These are phyloP conservation scores for Octonoba sinensis DNA, from an alignment of 2,888 invertebrate genomes.

Conservation along the genomic window DNA sequence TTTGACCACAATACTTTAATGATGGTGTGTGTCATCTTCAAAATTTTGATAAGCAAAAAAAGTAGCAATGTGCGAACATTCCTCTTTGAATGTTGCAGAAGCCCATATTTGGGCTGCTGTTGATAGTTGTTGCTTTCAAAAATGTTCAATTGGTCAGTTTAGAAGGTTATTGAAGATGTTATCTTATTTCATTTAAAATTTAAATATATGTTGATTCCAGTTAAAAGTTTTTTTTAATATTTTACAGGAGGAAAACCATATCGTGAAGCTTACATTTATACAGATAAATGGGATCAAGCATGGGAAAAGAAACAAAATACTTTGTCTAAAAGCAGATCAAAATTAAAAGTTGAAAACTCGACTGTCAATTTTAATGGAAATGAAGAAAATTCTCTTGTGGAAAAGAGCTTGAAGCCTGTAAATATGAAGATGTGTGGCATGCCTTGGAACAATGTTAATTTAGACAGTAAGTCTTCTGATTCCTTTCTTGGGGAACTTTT, in stretches of 20 bases:
- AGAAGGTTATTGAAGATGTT: too few relatives aligned
- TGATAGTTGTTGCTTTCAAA: too few relatives aligned
- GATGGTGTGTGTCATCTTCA: too few relatives aligned
- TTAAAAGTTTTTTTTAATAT: not conserved
- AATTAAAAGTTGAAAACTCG: conserved; percentile 27
- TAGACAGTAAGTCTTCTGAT: conserved; percentile 35
- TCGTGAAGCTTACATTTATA: conserved; percentile 81
- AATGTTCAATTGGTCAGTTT: too few relatives aligned
- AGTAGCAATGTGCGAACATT: too few relatives aligned
- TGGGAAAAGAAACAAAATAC: conserved; percentile 68
- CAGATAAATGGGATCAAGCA: conserved; percentile 70
- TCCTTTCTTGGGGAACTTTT: not conserved
- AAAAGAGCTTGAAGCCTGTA: conserved; percentile 32
- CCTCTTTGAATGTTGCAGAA: too few relatives aligned
- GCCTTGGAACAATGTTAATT: conserved; percentile 30
- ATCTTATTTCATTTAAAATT: too few relatives aligned
- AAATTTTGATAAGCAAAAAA: too few relatives aligned
- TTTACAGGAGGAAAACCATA: conserved; percentile 76
- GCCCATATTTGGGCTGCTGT: too few relatives aligned
- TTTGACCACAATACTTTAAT: too few relatives aligned
- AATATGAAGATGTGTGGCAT: conserved; percentile 46
- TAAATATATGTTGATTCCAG: not conserved
- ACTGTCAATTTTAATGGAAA: conserved; percentile 42
- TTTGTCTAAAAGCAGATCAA: conserved; percentile 26
- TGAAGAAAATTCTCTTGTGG: conserved; percentile 12